phyloP scores from a whole-genome alignment of 2,888 invertebrate species.

The Spilosoma lubricipeda region DNA sequence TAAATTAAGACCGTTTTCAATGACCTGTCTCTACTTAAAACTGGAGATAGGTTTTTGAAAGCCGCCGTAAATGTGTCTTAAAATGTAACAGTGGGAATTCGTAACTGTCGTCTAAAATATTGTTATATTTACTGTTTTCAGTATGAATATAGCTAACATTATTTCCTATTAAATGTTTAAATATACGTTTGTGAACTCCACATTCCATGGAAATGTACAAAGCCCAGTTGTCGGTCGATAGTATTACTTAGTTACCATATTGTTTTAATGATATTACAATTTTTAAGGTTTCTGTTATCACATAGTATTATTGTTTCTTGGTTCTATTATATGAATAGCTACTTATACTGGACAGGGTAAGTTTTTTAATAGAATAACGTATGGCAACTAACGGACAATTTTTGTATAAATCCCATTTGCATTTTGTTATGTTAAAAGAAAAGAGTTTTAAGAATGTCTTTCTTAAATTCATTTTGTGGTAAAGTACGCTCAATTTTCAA shows the following conservation, averaged over 20 bases:
- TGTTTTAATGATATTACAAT: conserved; percentile 48
- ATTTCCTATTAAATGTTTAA: neutral
- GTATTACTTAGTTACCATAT: conserved; percentile 72
- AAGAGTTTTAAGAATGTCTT: neutral
- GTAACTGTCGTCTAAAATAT: conserved; percentile 10
- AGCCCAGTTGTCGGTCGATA: conserved; percentile 49
- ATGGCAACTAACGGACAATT: neutral
- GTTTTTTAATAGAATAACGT: neutral
- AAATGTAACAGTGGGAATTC: conserved; percentile 20
- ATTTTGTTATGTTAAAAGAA: neutral
- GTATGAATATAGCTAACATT: conserved; percentile 5
- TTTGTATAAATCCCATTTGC: neutral
- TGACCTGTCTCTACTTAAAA: no score
- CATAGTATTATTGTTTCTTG: conserved; percentile 29
- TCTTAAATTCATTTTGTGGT: neutral
- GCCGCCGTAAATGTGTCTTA: conserved; percentile 9
- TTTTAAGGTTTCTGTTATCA: conserved; percentile 45
- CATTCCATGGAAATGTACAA: conserved; percentile 61
- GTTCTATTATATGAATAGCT: conserved; percentile 27
- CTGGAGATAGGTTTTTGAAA: no score
- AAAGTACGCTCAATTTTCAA: neutral
- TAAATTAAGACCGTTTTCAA: no score
- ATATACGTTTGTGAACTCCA: conserved; percentile 15
- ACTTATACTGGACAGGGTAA: conserved; percentile 10
- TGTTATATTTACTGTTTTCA: conserved; percentile 6